phyloP scores from a whole-genome alignment of 2,888 invertebrate species.

The Aleiodes alternator region DNA sequence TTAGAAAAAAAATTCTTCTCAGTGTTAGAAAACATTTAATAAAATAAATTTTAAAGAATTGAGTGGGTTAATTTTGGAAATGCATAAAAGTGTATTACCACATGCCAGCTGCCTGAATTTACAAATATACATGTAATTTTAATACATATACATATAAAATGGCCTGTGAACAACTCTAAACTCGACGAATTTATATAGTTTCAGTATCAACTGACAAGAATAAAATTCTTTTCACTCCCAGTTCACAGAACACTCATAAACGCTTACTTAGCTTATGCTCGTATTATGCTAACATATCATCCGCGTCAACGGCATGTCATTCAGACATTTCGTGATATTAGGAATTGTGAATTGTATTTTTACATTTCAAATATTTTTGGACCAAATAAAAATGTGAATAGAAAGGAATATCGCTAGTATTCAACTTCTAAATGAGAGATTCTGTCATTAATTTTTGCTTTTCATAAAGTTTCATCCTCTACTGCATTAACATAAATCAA shows the following conservation, averaged over 20 bases:
- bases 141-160: slow-evolving; percentile 12
- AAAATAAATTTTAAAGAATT: neutral
- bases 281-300: slow-evolving; percentile 35
- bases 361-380: neutral
- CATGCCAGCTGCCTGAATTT: neutral
- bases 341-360: neutral
- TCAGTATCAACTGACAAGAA: slow-evolving; percentile 25
- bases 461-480: too few species aligned
- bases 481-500: too few species aligned
- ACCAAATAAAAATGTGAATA: neutral
- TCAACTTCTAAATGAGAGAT: too few species aligned
- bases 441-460: too few species aligned
- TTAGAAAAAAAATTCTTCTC: too few species aligned
- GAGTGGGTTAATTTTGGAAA: slow-evolving; percentile 13
- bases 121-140: neutral
- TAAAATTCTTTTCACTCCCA: slow-evolving; percentile 4
- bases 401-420: too few species aligned
- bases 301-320: neutral
- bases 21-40: neutral
- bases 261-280: slow-evolving; percentile 30
- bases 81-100: slow-evolving; percentile 1
- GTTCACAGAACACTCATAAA: slow-evolving; percentile 34
- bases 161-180: slow-evolving; percentile 21
- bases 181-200: neutral
- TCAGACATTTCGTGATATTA: slow-evolving; percentile 4